Conservation (phyloP, 2,113 vertebrate species). For the Protobothrops mucrosquamatus region DNA sequence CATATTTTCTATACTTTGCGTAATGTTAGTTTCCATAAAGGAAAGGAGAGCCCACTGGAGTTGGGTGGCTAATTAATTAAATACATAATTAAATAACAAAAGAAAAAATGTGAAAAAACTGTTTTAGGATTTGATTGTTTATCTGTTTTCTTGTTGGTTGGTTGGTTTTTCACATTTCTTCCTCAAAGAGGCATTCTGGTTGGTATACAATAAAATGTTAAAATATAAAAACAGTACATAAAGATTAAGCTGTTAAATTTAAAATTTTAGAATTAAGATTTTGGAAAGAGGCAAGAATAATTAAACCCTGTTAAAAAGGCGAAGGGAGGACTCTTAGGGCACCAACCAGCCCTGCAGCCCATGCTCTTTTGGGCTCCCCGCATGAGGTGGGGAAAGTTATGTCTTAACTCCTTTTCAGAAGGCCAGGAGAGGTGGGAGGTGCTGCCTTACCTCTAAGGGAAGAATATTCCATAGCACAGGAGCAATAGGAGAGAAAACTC, state of each 20-base stretch:
- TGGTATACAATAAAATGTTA: background rate
- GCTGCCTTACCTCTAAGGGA: background rate
- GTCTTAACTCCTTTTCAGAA: background rate
- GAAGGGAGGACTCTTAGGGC: background rate
- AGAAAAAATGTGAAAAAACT: background rate
- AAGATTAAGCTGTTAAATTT: background rate
- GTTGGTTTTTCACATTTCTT: background rate
- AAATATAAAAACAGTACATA: background rate
- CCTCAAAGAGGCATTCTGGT: background rate
- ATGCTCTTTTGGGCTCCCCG: background rate
- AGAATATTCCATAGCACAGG: background rate
- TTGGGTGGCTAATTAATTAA: background rate
- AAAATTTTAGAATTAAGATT: background rate
- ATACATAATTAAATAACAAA: background rate
- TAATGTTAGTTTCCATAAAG: background rate
- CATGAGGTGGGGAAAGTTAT: background rate
- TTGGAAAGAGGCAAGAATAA: background rate
- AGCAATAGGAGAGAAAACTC: background rate
- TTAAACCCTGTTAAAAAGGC: background rate
- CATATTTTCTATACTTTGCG: background rate
- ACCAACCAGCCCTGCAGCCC: background rate
- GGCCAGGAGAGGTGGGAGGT: background rate
- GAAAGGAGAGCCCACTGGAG: background rate
- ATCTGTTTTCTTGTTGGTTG: background rate
- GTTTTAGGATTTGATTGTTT: background rate